Percentiles rank a stretch among this genome's conserved stretches.
Evolutionary conservation across 2,888 invertebrate genomes (phyloP).

Genomic region (Nemurella pictetii): DNA sequence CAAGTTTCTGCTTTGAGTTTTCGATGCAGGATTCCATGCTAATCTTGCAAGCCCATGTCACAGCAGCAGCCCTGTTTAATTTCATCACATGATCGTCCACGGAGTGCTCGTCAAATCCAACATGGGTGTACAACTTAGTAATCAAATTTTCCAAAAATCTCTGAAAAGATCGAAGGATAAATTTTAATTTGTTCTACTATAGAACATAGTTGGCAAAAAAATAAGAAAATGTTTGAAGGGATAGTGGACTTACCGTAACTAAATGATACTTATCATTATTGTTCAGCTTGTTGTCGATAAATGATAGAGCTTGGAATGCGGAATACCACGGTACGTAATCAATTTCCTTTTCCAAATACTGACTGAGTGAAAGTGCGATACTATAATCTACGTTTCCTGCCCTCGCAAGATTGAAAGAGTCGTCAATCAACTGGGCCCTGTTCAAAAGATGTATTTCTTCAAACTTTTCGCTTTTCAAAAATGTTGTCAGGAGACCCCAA

Average conservation of each 20-base stretch:
- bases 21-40: constrained; percentile 58
- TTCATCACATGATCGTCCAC: constrained; percentile 58
- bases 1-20: constrained; percentile 48
- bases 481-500: constrained; percentile 52
- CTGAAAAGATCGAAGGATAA: no score
- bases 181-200: no score
- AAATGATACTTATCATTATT: constrained; percentile 41
- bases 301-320: constrained; percentile 53
- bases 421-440: constrained; percentile 61
- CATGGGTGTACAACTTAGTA: constrained; percentile 48
- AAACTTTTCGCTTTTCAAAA: constrained; percentile 39
- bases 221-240: no score
- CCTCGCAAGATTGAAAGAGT: constrained; percentile 54
- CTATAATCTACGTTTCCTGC: constrained; percentile 52
- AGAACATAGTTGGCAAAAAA: no score
- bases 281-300: constrained; percentile 50
- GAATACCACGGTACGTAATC: constrained; percentile 59
- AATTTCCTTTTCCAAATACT: constrained; percentile 55
- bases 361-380: constrained; percentile 55
- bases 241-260: not conserved
- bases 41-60: constrained; percentile 62
- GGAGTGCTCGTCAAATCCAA: constrained; percentile 56
- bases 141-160: not conserved
- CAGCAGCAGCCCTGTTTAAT: constrained; percentile 59
- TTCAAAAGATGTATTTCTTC: constrained; percentile 54